Base-by-base conservation (phyloP, 2,888 invertebrate genomes). In the Panzeria rudis region DNA sequence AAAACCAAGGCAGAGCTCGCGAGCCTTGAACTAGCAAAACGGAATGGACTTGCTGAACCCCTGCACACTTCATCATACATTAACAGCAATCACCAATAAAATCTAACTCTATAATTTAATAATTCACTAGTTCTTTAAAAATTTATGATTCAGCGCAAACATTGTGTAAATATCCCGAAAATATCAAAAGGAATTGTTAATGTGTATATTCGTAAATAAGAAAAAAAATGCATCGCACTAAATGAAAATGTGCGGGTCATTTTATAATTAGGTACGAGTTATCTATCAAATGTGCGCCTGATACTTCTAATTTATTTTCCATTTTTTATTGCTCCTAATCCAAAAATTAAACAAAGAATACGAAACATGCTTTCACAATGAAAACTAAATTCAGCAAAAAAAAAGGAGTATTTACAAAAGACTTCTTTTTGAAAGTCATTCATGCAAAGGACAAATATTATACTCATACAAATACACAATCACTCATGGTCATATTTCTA, bases 401-500 rank as follows among this genome's bases (percentile, higher is more conserved):
- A 38, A 29, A 56, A 17, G 32, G 32, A 54, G 50, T 15, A 68
- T 47, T n/a, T 62, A 72, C 61, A 71, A 66, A 71, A 62, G 71
- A 77, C 64, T 77, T 83, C 81, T 73, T 82, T 82, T 61, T 69
- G 61, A 62, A 25, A 82, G 75, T 23, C 76, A 72, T 69, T 75
- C 81, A 82, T 82, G 81, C 73, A 79, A 85, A 82, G 78, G 85
- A 82, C 85, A 85, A 82, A 85, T 79, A 85, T 72, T 75, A 69
- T 72, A 69, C 82, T 62, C 73, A 50, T 61, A 41, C 64, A 72
- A 72, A 79, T 38, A 71, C 69, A 77, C 44, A 62, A 8, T 44
- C 38, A 44, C 54, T 56, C 38, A 47, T 68, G 73, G 50, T 11
- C 50, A 52, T 66, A 38, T 32, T 73, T 20, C 32, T 13, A 41